phyloP scores from a whole-genome alignment of 2,113 vertebrate species.

The Mola mola region DNA sequence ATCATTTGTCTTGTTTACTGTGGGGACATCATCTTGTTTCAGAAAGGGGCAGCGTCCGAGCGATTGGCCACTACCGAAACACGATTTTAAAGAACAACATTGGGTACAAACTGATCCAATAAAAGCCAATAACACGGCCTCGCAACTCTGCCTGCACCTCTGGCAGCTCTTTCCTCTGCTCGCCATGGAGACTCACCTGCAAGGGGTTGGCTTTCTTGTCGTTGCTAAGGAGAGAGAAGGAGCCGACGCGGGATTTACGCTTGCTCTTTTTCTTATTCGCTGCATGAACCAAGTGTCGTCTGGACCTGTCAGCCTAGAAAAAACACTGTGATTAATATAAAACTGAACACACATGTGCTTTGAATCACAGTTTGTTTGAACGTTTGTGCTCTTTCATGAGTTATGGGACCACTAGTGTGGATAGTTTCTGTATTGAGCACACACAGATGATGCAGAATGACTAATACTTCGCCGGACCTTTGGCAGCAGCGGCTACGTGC shows the following conservation, averaged over 20 bases:
- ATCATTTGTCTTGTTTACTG: no score
- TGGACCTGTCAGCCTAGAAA: conserved; percentile 71
- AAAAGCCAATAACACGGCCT: conserved; percentile 41
- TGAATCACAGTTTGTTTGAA: neutral
- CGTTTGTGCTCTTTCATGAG: neutral
- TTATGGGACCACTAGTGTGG: neutral
- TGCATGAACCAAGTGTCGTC: conserved; percentile 64
- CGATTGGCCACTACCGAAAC: neutral
- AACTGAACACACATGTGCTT: conserved; percentile 26
- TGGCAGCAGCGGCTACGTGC: neutral
- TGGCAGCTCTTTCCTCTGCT: conserved; percentile 59
- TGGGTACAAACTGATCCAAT: conserved; percentile 20
- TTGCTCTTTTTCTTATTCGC: conserved; percentile 69
- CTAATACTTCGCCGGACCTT: conserved; percentile 32
- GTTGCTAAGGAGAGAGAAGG: conserved; percentile 73
- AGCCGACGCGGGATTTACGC: conserved; percentile 68
- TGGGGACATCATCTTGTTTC: neutral
- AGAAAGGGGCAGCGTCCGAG: neutral
- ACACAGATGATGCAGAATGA: conserved; percentile 32
- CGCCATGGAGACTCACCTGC: conserved; percentile 75
- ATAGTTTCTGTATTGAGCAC: neutral
- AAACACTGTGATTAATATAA: neutral
- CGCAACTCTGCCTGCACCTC: conserved; percentile 40
- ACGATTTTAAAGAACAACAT: conserved; percentile 7
- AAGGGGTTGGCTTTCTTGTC: conserved; percentile 54